Conservation (phyloP, 2,113 vertebrate genomes). For the Phainopepla nitens region DNA sequence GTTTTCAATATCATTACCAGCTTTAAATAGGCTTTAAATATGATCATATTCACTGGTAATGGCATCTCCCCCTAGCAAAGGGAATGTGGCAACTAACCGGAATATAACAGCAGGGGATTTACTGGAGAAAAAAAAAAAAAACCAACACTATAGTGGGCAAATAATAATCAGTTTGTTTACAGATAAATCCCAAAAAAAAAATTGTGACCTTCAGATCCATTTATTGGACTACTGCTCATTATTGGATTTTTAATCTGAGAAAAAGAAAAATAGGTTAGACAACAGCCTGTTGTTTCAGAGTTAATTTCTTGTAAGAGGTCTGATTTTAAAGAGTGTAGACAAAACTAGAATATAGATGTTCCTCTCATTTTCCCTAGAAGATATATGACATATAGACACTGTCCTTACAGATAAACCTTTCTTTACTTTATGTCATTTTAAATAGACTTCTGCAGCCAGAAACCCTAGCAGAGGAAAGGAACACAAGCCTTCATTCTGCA, state of each 20-base stretch:
- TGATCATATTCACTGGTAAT: background rate
- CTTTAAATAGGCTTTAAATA: background rate
- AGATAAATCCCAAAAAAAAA: background rate
- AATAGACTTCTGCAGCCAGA: background rate
- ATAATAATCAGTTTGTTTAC: background rate
- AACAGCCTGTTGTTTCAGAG: background rate
- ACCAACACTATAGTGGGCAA: rapidly evolving
- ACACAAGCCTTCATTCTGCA: background rate
- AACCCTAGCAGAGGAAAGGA: background rate
- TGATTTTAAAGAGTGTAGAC: background rate
- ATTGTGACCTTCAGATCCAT: background rate
- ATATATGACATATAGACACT: background rate
- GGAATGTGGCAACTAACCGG: background rate
- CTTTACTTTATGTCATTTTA: background rate
- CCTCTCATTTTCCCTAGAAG: background rate
- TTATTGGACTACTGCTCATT: background rate
- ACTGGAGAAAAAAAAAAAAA: background rate
- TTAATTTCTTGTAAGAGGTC: background rate
- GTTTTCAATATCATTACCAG: background rate
- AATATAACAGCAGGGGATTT: background rate
- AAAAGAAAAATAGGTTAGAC: background rate
- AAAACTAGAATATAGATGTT: background rate
- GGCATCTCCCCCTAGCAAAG: background rate
- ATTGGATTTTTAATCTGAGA: background rate
- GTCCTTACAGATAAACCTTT: background rate